Evolutionary conservation across 2,797 vertebrate genomes (phyloP).

Genomic region (Microctenopoma steveboyesi): DNA sequence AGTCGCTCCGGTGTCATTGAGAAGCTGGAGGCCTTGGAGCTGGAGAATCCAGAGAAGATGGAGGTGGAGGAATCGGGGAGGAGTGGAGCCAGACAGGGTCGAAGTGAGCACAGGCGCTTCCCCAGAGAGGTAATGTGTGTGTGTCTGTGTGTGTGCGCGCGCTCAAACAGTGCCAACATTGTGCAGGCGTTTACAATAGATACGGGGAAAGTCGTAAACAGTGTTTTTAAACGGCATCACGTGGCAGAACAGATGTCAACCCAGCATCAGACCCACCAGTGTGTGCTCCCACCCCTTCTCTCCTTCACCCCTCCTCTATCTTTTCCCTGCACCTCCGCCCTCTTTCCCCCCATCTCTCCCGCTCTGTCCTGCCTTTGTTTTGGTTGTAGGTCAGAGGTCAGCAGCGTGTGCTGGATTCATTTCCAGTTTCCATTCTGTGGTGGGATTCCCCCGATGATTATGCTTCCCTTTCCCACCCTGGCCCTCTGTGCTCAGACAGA

Average conservation of each 20-base stretch:
- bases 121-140: slow-evolving; percentile 75
- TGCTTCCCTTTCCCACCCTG: slow-evolving; percentile 75
- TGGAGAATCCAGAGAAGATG: slow-evolving; percentile 86
- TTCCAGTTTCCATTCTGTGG: slow-evolving; percentile 78
- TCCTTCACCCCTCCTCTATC: slow-evolving; percentile 9
- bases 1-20: slow-evolving; percentile 87
- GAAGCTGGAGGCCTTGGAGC: slow-evolving; percentile 87
- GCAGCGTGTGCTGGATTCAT: slow-evolving; percentile 67
- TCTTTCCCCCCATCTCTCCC: slow-evolving; percentile 35
- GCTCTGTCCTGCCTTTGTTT: slow-evolving; percentile 73
- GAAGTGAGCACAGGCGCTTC: slow-evolving; percentile 83
- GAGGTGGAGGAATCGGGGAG: slow-evolving; percentile 80
- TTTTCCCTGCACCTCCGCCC: slow-evolving; percentile 44
- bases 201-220: slow-evolving; percentile 22
- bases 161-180: slow-evolving; percentile 20
- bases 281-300: background rate
- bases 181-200: slow-evolving; percentile 30
- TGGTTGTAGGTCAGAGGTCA: slow-evolving; percentile 70
- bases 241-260: slow-evolving; percentile 37
- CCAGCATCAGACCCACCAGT: background rate
- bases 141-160: background rate
- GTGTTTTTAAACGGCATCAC: slow-evolving; percentile 31
- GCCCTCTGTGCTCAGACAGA: slow-evolving; percentile 17
- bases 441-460: slow-evolving; percentile 71
- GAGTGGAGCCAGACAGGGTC: slow-evolving; percentile 77